These are phyloP conservation scores for Enteromius paludinosus DNA, from an alignment of 2,797 vertebrate species.

Conservation along the genomic window DNA sequence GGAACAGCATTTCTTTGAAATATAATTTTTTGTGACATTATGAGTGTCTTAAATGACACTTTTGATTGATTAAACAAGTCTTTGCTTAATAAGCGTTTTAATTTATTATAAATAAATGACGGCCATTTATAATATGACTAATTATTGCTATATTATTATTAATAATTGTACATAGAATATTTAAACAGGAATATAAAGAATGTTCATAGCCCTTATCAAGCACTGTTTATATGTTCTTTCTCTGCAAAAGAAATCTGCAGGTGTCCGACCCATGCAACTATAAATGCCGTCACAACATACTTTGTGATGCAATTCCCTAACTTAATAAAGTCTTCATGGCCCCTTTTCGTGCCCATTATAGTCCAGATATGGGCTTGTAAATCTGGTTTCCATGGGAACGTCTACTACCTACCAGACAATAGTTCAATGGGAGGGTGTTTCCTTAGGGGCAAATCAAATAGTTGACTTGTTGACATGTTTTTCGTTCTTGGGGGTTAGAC, in stretches of 20 bases:
- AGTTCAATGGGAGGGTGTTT: conserved; percentile 82
- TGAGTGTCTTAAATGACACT: neutral
- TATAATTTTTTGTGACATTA: neutral
- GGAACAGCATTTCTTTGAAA: too few species aligned
- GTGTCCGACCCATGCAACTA: conserved; percentile 63
- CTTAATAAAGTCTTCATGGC: conserved; percentile 86
- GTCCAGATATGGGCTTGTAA: conserved; percentile 83
- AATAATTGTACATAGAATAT: neutral
- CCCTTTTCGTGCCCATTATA: conserved; percentile 80
- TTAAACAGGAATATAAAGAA: neutral
- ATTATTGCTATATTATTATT: neutral
- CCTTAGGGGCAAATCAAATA: conserved; percentile 84
- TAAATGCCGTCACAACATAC: conserved; percentile 60
- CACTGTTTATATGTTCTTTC: conserved; percentile 3
- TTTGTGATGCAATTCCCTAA: conserved; percentile 69
- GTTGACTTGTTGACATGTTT: conserved; percentile 89
- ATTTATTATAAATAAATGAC: neutral
- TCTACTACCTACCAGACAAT: conserved; percentile 76
- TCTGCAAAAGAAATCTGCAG: conserved; percentile 8
- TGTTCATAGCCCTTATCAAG: neutral
- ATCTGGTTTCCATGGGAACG: conserved; percentile 77
- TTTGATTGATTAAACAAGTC: neutral
- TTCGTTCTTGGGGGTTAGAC: conserved; percentile 81
- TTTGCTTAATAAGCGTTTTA: neutral
- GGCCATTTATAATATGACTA: neutral